Evolutionary conservation across 2,888 invertebrate species (phyloP).

Genomic region (Nebria salina): DNA sequence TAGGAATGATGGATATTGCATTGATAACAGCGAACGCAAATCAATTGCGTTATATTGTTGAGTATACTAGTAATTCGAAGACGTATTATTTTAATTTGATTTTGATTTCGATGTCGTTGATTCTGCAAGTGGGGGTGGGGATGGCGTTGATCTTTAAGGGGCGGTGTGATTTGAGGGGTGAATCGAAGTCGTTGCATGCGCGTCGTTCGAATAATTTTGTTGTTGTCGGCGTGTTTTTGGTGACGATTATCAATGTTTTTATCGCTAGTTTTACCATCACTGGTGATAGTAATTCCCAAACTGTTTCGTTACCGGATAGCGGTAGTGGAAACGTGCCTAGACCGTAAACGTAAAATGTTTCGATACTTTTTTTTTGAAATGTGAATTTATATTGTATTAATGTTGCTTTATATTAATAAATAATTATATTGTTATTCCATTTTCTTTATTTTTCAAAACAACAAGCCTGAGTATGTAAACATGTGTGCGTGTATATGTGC

Average conservation of each 20-base stretch:
- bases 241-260: conserved; percentile 76
- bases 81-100: conserved; percentile 69
- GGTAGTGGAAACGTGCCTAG: too few relatives aligned
- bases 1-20: conserved; percentile 77
- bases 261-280: conserved; percentile 71
- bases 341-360: too few relatives aligned
- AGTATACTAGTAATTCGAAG: conserved; percentile 67
- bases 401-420: too few relatives aligned
- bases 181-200: conserved; percentile 64
- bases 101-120: conserved; percentile 69
- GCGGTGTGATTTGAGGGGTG: conserved; percentile 64
- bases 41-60: conserved; percentile 72
- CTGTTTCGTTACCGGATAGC: too few relatives aligned
- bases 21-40: conserved; percentile 76
- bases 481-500: too few relatives aligned
- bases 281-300: background rate
- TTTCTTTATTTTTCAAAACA: too few relatives aligned
- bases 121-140: conserved; percentile 73
- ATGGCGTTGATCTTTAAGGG: conserved; percentile 72
- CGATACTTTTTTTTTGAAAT: too few relatives aligned
- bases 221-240: conserved; percentile 71
- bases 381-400: too few relatives aligned
- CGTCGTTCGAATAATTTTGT: conserved; percentile 70
- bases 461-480: too few relatives aligned
- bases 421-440: too few relatives aligned